phyloP scores from a whole-genome alignment of 2,888 invertebrate genomes.

The Nephrotoma appendiculata region DNA sequence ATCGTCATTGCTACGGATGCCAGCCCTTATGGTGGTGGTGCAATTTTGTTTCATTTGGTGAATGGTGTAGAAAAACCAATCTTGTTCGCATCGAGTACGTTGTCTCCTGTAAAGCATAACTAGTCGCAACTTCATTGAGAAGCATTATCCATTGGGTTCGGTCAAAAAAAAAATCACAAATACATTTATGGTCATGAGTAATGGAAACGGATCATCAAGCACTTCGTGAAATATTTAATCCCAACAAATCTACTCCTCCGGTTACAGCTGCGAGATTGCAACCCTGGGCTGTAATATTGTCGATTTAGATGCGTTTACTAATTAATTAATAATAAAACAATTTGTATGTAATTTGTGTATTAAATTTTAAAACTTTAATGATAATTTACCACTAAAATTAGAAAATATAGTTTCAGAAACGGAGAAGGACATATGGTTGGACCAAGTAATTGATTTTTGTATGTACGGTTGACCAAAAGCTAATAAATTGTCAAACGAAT shows the following conservation, averaged over 20 bases:
- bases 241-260: neutral
- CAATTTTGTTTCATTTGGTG: neutral
- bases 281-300: neutral
- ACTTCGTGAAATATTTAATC: no score
- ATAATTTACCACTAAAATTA: no score
- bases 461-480: neutral
- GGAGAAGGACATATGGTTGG: neutral
- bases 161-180: slow-evolving; percentile 8
- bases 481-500: neutral
- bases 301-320: no score
- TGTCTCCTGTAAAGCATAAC: no score
- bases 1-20: neutral
- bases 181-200: slow-evolving; percentile 8
- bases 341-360: no score
- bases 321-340: no score
- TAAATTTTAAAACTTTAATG: no score
- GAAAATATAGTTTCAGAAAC: neutral
- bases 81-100: slow-evolving; percentile 5
- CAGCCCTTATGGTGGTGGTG: neutral
- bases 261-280: neutral
- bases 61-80: slow-evolving; percentile 8
- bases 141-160: slow-evolving; percentile 2
- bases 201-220: no score
- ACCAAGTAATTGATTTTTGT: neutral
- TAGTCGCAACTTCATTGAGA: neutral